Percentiles rank a stretch among this genome's conserved stretches.
phyloP scores from a whole-genome alignment of 2,113 vertebrate species.

The Festucalex cinctus region DNA sequence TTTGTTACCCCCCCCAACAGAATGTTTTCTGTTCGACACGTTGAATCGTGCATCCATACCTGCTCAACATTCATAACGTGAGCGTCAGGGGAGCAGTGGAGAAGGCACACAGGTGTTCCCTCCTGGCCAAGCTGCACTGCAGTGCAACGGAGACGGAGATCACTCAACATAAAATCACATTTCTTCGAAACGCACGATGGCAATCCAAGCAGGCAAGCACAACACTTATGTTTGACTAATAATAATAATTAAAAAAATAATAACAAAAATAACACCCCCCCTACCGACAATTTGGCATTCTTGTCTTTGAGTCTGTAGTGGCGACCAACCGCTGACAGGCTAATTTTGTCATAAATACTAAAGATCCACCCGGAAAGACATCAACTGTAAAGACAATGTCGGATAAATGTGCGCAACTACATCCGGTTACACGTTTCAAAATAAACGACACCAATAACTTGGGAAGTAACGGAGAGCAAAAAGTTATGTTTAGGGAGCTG shows the following conservation, averaged over 20 bases:
- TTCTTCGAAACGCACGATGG: conserved; percentile 29
- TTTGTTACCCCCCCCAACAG: neutral
- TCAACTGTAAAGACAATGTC: conserved; percentile 10
- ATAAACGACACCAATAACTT: no score
- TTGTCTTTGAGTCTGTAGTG: conserved; percentile 15
- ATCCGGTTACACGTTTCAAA: conserved; percentile 26
- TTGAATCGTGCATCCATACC: conserved; percentile 47
- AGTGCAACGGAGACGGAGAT: conserved; percentile 49
- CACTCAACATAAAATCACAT: conserved; percentile 42
- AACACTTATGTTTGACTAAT: neutral
- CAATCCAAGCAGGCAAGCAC: conserved; percentile 8
- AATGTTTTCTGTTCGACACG: conserved; percentile 23
- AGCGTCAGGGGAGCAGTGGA: conserved; percentile 29
- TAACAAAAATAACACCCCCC: neutral
- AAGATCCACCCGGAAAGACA: conserved; percentile 33
- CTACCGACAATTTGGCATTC: conserved; percentile 7
- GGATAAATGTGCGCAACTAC: accelerated
- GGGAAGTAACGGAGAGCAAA: no score
- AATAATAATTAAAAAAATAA: neutral
- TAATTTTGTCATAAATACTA: conserved; percentile 54
- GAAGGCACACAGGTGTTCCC: conserved; percentile 63
- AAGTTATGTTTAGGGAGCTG: no score
- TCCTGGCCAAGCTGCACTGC: conserved; percentile 63
- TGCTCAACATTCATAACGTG: conserved; percentile 48
- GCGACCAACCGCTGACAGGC: conserved; percentile 11